Conservation (phyloP, 2,888 invertebrate genomes). For the Drosophila planitibia region DNA sequence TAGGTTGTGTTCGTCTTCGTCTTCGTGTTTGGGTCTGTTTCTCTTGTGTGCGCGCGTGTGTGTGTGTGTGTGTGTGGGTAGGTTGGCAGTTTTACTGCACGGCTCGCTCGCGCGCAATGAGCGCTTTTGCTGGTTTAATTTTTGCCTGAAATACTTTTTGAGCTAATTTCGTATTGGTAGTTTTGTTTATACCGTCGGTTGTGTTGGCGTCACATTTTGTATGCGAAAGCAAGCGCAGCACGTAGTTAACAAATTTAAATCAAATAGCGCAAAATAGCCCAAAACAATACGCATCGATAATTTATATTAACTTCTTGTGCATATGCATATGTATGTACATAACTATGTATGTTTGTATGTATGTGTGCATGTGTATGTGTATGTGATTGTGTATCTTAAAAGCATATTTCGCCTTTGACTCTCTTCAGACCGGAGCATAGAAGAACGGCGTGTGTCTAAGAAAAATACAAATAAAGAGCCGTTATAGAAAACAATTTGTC, state of each 20-base stretch:
- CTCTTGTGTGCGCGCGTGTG: conserved; percentile 9
- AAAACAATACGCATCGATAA: conserved; percentile 37
- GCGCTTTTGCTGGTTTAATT: conserved; percentile 78
- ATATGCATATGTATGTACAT: conserved; percentile 1
- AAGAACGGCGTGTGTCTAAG: conserved; percentile 38
- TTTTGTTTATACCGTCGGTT: conserved; percentile 84
- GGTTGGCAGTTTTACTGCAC: conserved; percentile 63
- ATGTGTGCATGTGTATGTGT: conserved; percentile 2
- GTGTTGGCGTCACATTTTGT: conserved; percentile 77
- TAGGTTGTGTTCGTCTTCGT: conserved; percentile 7
- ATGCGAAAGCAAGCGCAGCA: conserved; percentile 72
- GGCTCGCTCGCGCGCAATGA: conserved; percentile 68
- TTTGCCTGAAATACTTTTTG: conserved; percentile 83
- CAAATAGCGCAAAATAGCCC: conserved; percentile 44
- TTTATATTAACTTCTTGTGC: conserved; percentile 28
- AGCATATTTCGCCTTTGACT: conserved; percentile 42
- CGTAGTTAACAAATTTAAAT: conserved; percentile 53
- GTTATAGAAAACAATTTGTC: conserved; percentile 31
- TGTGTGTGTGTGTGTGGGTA: conserved; percentile 41
- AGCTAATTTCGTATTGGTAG: conserved; percentile 84
- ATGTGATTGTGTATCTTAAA: conserved; percentile 12
- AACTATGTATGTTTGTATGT: conserved; percentile 6
- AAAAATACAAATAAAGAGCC: conserved; percentile 4
- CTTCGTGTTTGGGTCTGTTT: conserved; percentile 8
- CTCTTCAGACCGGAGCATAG: conserved; percentile 29